phyloP scores from a whole-genome alignment of 2,113 vertebrate genomes.

The Todiramphus chloris region DNA sequence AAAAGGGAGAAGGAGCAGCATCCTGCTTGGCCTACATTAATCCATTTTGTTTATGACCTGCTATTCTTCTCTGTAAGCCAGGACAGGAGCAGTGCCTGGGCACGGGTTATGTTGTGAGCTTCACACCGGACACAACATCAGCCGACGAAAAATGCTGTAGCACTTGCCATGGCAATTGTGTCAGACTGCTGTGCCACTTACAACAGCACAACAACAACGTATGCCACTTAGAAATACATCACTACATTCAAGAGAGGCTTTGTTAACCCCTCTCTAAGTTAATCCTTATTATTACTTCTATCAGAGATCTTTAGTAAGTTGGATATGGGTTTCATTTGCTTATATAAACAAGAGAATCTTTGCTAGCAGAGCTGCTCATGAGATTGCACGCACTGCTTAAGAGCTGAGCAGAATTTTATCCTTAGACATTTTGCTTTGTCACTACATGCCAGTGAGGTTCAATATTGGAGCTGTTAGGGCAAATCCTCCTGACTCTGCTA shows the following conservation, averaged over 20 bases:
- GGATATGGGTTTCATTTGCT: background rate
- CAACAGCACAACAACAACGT: background rate
- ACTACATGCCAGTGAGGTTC: background rate
- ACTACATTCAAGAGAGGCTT: background rate
- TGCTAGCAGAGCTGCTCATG: background rate
- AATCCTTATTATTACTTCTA: background rate
- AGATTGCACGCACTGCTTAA: background rate
- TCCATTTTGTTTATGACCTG: background rate
- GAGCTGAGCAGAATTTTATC: background rate
- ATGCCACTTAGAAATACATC: background rate
- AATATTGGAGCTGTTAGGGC: background rate
- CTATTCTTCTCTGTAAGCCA: background rate
- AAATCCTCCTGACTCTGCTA: conserved; percentile 3
- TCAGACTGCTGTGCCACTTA: background rate
- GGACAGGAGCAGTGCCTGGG: background rate
- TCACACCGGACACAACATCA: background rate
- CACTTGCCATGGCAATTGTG: background rate
- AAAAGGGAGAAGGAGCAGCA: background rate
- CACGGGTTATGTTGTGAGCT: background rate
- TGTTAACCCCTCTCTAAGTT: background rate
- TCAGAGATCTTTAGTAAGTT: background rate
- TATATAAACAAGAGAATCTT: background rate
- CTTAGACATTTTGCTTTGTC: background rate
- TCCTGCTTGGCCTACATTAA: background rate
- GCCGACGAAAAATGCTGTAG: background rate